Base-by-base conservation (phyloP, 2,888 invertebrate genomes). In the Nemotelus pantherinus region DNA sequence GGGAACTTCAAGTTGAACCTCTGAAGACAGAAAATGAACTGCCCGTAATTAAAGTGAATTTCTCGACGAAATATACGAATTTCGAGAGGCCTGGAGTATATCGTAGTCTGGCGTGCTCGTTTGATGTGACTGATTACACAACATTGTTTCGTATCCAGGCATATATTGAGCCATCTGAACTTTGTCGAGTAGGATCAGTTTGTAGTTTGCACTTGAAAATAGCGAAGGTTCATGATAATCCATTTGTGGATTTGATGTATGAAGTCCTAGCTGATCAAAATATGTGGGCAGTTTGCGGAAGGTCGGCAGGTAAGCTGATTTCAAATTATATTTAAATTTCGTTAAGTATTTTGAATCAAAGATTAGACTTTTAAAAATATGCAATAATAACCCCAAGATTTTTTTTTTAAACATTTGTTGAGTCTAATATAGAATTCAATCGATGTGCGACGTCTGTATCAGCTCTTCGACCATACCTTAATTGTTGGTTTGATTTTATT, bases 261-360 rank as follows among this genome's bases (percentile, higher is more conserved):
- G 97, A 97, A 87, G 96, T 98, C 7, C 87, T 96, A 71, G 95
- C 95, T 10, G 97, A 97, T 87, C 95, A 95, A 85, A 93, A 93
- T 53, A 92, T 95, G 89, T 98, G 98, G 98, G 96, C 96, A 0
- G 94, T 97, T 45, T 93, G 95, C 83, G 97, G 97, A 2, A 90
- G 95, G 77, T 95, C 96, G 47, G 95, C 96, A 82, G 97, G 96
- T 90, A 84, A 5, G 60, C 55, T 44, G 83, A 72, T 70, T 10
- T 68, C 25, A n/a, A 63, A 79, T 64, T 64, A 58, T 74, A 82
- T 58, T 57, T 53, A 39, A 48, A 74, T 79, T 79, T 6, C 7
- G 7, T 25, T 39, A 63, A 41, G 41, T 5, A 63, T 3, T 25
- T 25, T 4, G 41, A 6, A 63, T 63, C 25, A 39, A 58, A 2